Base-by-base conservation (phyloP, 2,888 invertebrate genomes). In the Trichopria drosophilae region DNA sequence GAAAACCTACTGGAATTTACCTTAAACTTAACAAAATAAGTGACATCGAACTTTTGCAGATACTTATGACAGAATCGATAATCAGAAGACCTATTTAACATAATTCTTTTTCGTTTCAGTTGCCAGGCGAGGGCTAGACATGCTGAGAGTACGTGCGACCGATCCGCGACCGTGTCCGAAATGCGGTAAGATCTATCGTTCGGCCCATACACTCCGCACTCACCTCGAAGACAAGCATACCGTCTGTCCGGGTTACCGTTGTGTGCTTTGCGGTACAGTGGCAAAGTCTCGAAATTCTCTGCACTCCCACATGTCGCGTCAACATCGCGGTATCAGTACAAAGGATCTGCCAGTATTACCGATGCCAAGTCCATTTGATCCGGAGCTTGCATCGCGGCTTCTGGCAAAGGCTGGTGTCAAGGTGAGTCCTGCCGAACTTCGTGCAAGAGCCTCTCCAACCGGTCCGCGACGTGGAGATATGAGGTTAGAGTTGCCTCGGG, bases 211-310 rank as follows among this genome's bases (percentile, higher is more conserved):
- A 10, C 79, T 93, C 63, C 82, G 93, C 58, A 93, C 93, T 20
- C 93, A 93, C 76, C 81, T 93, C 58, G 93, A 93, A 76, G 93
- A 93, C 74, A 93, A 93, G 72, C 93, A 93, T 76, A 93, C 93
- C 24, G 86, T 93, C 66, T 93, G 93, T 71, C 92, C 92, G 0
- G 93, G 93, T 42, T 93, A 93, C 72, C 83, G 93, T 42, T 93
- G 93, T 76, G 93, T 93, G 3, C 80, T 93, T 2, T 93, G 93
- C 76, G 93, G 93, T 54, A 93, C 93, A 1, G 93, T 93, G 51
- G 93, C 93, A 34, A 93, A 93, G 77, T 92, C 91, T 0, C 83
- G 93, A 60, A 93, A 93, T 77, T 92, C 92, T 0, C 80, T 93
- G 45, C 93, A 93, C 78, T 93, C 93, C 50, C 93, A 93, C 77